phyloP scores from a whole-genome alignment of 2,113 vertebrate genomes.

The Gallinago jamesoni region DNA sequence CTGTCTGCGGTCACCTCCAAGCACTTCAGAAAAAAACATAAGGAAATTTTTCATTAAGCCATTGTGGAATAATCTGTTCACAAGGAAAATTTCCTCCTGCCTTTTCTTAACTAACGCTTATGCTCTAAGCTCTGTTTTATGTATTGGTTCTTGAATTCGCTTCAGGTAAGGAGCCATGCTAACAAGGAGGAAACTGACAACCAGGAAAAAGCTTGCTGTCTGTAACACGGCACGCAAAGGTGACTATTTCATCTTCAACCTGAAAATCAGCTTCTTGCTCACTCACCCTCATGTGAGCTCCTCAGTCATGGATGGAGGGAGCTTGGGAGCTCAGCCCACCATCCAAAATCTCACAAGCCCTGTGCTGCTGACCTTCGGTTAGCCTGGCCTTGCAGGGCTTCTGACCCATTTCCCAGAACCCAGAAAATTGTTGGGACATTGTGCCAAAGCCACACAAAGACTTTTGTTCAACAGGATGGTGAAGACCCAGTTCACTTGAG shows the following conservation, averaged over 20 bases:
- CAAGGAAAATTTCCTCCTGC: not conserved
- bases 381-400: not conserved
- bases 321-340: not conserved
- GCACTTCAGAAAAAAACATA: not conserved
- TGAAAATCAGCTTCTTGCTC: not conserved
- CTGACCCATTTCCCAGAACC: not conserved
- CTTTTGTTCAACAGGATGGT: not conserved
- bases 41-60: not conserved
- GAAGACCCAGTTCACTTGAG: not conserved
- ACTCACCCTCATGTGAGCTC: not conserved
- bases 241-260: not conserved
- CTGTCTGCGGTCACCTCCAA: not conserved
- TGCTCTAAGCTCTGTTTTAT: not conserved
- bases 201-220: not conserved
- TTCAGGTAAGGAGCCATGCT: not conserved
- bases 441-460: not conserved
- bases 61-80: not conserved
- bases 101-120: not conserved
- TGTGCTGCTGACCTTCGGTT: not conserved
- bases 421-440: not conserved
- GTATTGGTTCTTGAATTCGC: not conserved
- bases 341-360: not conserved
- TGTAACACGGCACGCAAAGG: not conserved
- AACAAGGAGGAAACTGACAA: not conserved
- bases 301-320: not conserved